Percentiles rank a stretch among this genome's conserved stretches.
Evolutionary conservation across 2,888 invertebrate genomes (phyloP).

Genomic region (Saturnia japonica): DNA sequence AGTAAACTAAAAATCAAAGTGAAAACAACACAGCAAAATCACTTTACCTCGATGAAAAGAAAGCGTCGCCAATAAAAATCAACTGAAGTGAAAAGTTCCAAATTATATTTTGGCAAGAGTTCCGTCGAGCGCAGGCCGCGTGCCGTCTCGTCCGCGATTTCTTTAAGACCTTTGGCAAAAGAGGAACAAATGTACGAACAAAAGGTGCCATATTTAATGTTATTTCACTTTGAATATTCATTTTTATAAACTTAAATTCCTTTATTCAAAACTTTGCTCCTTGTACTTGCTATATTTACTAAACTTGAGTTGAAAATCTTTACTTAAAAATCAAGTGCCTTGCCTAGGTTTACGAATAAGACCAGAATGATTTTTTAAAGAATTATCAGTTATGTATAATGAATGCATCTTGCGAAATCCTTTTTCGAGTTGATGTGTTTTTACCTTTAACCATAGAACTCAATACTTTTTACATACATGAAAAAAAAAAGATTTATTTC

Average conservation of each 20-base stretch:
- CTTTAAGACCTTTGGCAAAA: constrained; percentile 31
- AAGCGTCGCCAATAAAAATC: constrained; percentile 15
- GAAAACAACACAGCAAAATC: constrained; percentile 16
- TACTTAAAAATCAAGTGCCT: neutral
- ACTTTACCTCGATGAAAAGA: constrained; percentile 7
- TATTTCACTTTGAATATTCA: constrained; percentile 10
- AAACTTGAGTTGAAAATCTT: neutral
- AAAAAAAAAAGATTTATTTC: no score
- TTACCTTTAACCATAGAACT: no score
- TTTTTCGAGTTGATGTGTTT: no score
- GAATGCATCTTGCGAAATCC: no score
- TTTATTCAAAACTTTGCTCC: neutral
- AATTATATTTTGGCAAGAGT: constrained; percentile 37
- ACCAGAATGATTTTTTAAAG: no score
- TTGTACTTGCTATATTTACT: neutral
- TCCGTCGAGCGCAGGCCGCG: constrained; percentile 23
- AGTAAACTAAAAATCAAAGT: constrained; percentile 9
- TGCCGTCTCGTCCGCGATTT: constrained; percentile 25
- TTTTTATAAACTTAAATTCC: neutral
- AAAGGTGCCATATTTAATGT: constrained; percentile 8
- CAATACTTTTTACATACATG: no score
- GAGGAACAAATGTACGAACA: constrained; percentile 8
- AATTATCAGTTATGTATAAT: no score
- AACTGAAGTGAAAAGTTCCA: constrained; percentile 21
- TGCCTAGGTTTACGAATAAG: neutral